Evolutionary conservation across 2,113 vertebrate species (phyloP), one percentile per base, ranked within the genome.

Genomic region (Vulpes vulpes): DNA sequence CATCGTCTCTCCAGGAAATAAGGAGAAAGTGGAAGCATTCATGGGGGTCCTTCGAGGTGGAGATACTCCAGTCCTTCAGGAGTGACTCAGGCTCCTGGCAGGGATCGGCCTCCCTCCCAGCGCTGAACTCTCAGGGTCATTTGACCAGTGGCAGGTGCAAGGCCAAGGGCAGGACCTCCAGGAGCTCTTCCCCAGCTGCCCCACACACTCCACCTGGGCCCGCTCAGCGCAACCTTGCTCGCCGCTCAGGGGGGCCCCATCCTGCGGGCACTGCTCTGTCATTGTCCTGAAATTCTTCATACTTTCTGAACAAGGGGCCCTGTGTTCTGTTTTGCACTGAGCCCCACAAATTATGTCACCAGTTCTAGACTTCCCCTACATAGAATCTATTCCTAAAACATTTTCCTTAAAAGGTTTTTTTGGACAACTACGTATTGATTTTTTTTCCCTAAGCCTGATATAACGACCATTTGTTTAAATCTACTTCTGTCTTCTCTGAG

Each of bases 281-380:
- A 12, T 51, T 0, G 0, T 69, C 65, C 3, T 22, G 27, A 51
- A 38, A 22, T 49, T 51, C 71, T 30, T 16, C 6, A 19, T 3
- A 3, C 27, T 23, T 22, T 12, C 2, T 38, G 59, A 80, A 53
- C n/a, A 30, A 59, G 22, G 25, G 35, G 53, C 17, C 22, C 60
- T 10, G 10, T 11, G 27, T 12, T 25, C 25, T 19, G 35, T 64
- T n/a, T 30, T 59, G 35, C 65, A 10, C 8, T 23, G 51, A 38
- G 30, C 30, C 43, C 73, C 22, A 35, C 12, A 59, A 20, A 67
- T 43, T 3, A 76, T 3, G 30, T 7, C 14, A 5, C 49, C 0
- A 2, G 19, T 25, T 88, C 74, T 67, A 51, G 83, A 79, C 49
- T 49, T 51, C 19, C 30, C 49, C 23, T 14, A 3, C n/a, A 38